Evolutionary conservation across 2,113 vertebrate genomes (phyloP).

Genomic region (Rhodinocichla rosea): DNA sequence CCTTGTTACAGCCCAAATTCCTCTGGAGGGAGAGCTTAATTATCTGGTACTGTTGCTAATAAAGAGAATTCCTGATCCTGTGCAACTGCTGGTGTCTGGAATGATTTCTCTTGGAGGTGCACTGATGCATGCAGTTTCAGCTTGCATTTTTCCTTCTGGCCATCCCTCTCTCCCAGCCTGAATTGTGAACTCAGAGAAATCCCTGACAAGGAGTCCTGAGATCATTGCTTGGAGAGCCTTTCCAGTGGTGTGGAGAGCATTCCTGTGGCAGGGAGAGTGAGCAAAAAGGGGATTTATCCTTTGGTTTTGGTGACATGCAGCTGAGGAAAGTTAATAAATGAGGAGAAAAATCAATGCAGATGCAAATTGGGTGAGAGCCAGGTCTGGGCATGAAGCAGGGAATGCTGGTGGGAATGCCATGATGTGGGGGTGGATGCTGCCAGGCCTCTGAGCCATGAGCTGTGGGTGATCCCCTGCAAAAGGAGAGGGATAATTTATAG

Average conservation of each 20-base stretch:
- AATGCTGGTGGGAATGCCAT: neutral
- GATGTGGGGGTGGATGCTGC: neutral
- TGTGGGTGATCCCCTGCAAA: neutral
- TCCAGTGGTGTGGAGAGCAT: neutral
- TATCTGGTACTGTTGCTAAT: neutral
- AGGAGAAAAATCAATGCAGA: neutral
- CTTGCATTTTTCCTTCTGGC: neutral
- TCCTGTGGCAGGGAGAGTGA: neutral
- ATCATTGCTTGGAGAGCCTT: neutral
- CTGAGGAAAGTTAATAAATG: neutral
- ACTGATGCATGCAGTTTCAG: neutral
- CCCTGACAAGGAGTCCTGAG: neutral
- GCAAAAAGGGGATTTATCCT: neutral
- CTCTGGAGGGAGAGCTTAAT: neutral
- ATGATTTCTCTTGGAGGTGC: neutral
- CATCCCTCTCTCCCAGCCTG: neutral
- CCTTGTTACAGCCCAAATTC: neutral
- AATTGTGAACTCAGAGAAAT: neutral
- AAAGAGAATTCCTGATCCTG: conserved; percentile 4
- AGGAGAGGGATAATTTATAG: neutral
- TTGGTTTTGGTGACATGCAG: neutral
- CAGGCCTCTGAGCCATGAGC: neutral
- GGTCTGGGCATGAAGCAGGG: neutral
- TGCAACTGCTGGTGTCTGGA: neutral
- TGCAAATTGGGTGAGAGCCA: neutral